Conservation (phyloP, 2,888 invertebrate genomes). For the Pheosia gnoma region DNA sequence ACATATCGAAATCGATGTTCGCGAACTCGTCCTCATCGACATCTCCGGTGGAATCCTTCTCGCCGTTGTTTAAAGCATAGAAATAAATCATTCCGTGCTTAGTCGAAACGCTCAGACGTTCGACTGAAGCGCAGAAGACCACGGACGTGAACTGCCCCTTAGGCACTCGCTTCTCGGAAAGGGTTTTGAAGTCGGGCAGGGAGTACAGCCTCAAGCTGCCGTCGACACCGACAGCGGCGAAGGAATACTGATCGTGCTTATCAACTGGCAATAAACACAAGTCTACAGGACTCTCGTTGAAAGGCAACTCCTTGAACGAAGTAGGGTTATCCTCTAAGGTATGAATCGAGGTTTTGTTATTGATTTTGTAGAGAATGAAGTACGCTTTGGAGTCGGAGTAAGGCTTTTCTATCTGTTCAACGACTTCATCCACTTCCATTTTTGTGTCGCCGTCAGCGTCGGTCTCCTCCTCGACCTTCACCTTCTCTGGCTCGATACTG, state of each 20-base stretch:
- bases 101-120: conserved; percentile 93
- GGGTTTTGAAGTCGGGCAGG: conserved; percentile 87
- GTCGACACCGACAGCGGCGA: conserved; percentile 89
- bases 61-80: conserved; percentile 89
- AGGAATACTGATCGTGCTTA: conserved; percentile 82
- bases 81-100: conserved; percentile 92
- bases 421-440: conserved; percentile 74
- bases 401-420: conserved; percentile 55
- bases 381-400: conserved; percentile 66
- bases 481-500: conserved; percentile 62
- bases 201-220: conserved; percentile 90
- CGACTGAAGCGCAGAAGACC: conserved; percentile 94
- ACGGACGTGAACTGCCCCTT: conserved; percentile 91
- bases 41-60: conserved; percentile 89
- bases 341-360: conserved; percentile 65
- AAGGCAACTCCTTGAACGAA: conserved; percentile 84
- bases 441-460: conserved; percentile 70
- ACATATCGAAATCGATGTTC: conserved; percentile 76
- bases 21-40: conserved; percentile 87
- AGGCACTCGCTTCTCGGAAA: conserved; percentile 87
- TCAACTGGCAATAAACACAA: conserved; percentile 86
- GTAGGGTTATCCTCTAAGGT: conserved; percentile 85
- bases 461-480: conserved; percentile 59
- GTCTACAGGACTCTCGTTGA: conserved; percentile 87
- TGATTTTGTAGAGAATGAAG: conserved; percentile 70